Conservation (phyloP, 2,888 invertebrate genomes). For the Dynastes grantii region DNA sequence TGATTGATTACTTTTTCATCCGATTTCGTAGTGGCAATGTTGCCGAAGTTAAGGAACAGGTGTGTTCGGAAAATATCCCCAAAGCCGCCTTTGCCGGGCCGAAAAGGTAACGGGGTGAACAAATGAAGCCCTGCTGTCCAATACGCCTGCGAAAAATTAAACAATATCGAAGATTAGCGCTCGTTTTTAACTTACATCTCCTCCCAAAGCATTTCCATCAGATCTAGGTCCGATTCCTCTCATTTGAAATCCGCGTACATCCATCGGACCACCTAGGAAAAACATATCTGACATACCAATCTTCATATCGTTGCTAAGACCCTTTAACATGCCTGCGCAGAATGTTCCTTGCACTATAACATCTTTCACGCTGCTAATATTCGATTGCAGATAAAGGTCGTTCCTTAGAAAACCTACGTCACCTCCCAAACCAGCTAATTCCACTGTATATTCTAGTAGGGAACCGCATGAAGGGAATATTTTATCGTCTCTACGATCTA, state of each 20-base stretch:
- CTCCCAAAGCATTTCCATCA: conserved; percentile 84
- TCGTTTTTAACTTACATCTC: conserved; percentile 71
- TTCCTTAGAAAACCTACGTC: conserved; percentile 92
- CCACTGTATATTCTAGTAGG: conserved; percentile 82
- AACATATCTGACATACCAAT: conserved; percentile 82
- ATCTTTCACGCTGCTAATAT: conserved; percentile 68
- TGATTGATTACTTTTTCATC: conserved; percentile 70
- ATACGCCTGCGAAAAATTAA: conserved; percentile 75
- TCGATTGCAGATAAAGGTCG: conserved; percentile 82
- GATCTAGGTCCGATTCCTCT: conserved; percentile 90
- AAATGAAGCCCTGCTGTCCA: conserved; percentile 92
- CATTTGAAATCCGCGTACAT: conserved; percentile 89
- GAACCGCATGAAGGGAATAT: conserved; percentile 87
- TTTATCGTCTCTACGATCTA: conserved; percentile 85
- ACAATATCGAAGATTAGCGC: neutral
- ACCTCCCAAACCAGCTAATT: conserved; percentile 92
- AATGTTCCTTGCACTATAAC: conserved; percentile 68
- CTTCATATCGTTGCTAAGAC: conserved; percentile 75
- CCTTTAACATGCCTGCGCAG: conserved; percentile 80
- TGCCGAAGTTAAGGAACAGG: conserved; percentile 91
- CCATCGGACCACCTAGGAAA: conserved; percentile 92
- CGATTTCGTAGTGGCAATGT: conserved; percentile 76
- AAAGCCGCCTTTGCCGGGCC: conserved; percentile 83
- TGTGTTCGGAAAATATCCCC: conserved; percentile 91
- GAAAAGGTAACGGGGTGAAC: conserved; percentile 92